Conservation (phyloP, 2,797 vertebrate species). For the Microctenopoma stevenorrisi region DNA sequence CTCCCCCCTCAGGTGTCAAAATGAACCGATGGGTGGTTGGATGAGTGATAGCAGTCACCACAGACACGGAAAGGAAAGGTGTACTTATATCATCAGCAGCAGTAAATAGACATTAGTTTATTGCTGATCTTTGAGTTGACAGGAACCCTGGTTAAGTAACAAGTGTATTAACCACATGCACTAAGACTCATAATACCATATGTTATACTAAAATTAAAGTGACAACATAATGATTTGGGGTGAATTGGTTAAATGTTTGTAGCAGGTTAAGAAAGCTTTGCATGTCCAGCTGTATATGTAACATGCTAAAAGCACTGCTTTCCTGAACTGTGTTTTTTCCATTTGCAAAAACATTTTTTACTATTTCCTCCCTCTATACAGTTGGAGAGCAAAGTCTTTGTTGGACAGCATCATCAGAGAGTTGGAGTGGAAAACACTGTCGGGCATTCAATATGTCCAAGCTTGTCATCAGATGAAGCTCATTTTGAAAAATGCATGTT, state of each 20-base stretch:
- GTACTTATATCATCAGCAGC: constrained; percentile 53
- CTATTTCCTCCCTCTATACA: constrained; percentile 43
- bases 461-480: constrained; percentile 76
- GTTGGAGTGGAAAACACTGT: constrained; percentile 68
- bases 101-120: constrained; percentile 70
- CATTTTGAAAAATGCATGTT: constrained; percentile 79
- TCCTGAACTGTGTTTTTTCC: constrained; percentile 37
- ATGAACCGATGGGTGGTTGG: constrained; percentile 56
- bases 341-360: constrained; percentile 49
- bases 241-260: constrained; percentile 55
- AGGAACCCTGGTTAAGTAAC: constrained; percentile 63
- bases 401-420: constrained; percentile 63
- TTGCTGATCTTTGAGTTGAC: constrained; percentile 65
- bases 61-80: constrained; percentile 54
- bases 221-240: constrained; percentile 74
- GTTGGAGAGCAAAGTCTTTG: constrained; percentile 56
- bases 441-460: constrained; percentile 69
- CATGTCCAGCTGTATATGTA: constrained; percentile 45
- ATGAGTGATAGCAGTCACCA: constrained; percentile 40
- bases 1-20: constrained; percentile 65
- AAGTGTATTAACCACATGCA: constrained; percentile 66
- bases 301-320: constrained; percentile 46
- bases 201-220: constrained; percentile 68
- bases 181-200: constrained; percentile 53
- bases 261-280: constrained; percentile 53